Percentiles rank a stretch among this genome's conserved stretches.
Evolutionary conservation across 2,888 invertebrate genomes (phyloP).

Genomic region (Macrophya alboannulata): DNA sequence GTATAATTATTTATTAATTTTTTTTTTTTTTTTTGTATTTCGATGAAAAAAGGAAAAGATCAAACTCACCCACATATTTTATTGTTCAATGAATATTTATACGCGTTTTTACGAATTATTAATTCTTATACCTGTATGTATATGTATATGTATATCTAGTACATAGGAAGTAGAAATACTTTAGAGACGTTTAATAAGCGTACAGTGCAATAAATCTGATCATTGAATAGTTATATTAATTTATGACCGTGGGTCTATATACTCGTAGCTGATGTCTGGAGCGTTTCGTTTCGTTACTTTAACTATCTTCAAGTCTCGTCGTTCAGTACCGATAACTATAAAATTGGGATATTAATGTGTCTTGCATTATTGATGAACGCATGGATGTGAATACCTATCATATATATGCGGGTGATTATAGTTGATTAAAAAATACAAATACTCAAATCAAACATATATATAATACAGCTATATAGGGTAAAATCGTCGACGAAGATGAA

Average conservation of each 20-base stretch:
- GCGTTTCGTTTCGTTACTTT: not conserved
- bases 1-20: no score
- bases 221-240: constrained; percentile 28
- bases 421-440: not conserved
- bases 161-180: not conserved
- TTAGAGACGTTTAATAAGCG: not conserved
- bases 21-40: no score
- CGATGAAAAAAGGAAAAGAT: no score
- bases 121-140: not conserved
- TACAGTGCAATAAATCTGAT: not conserved
- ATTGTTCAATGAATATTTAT: no score
- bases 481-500: no score
- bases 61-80: no score
- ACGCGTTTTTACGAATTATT: not conserved
- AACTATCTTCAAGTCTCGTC: not conserved
- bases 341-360: constrained; percentile 24
- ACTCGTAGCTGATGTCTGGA: constrained; percentile 5
- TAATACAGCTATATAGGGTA: no score
- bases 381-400: not conserved
- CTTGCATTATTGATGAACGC: constrained; percentile 35
- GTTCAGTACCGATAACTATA: not conserved
- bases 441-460: not conserved
- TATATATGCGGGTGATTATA: not conserved
- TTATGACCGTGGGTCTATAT: constrained; percentile 14
- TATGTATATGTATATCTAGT: not conserved